A percentile compares a stretch with the other conserved stretches of the same genome.
Evolutionary conservation across 2,113 vertebrate species (phyloP).

Genomic region (Engraulis encrasicolus): DNA sequence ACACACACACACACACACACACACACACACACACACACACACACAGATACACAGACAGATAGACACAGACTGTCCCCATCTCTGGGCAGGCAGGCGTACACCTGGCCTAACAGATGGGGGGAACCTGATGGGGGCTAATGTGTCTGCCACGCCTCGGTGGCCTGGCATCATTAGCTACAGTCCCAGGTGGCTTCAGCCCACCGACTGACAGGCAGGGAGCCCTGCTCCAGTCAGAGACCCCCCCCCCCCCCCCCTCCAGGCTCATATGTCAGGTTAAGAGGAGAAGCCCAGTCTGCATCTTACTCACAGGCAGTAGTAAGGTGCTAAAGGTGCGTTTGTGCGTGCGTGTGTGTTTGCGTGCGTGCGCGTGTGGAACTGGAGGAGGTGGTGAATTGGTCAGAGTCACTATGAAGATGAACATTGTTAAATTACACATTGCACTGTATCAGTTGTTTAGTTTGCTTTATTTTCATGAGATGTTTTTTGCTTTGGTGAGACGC

Average conservation of each 20-base stretch:
- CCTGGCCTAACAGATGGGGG: constrained; percentile 69
- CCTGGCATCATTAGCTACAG: constrained; percentile 58
- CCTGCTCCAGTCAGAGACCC: too few species aligned
- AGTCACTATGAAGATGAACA: too few species aligned
- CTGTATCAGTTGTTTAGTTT: too few species aligned
- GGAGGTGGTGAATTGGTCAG: too few species aligned
- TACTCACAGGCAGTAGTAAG: background rate
- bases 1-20: background rate
- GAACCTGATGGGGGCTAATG: constrained; percentile 67
- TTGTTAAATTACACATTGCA: too few species aligned
- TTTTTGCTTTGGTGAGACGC: too few species aligned
- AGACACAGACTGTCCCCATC: background rate
- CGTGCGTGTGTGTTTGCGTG: background rate
- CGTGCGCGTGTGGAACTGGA: background rate
- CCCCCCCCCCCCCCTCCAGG: background rate
- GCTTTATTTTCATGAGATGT: too few species aligned
- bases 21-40: background rate
- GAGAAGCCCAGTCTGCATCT: background rate
- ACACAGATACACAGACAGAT: too few species aligned
- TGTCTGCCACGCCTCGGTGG: constrained; percentile 55
- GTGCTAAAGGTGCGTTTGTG: background rate
- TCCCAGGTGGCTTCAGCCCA: constrained; percentile 43
- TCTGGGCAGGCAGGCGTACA: constrained; percentile 46
- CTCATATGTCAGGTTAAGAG: background rate
- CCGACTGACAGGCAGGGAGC: constrained; percentile 26